Conservation (phyloP, 2,888 invertebrate species). For the Synergus laeviventris region DNA sequence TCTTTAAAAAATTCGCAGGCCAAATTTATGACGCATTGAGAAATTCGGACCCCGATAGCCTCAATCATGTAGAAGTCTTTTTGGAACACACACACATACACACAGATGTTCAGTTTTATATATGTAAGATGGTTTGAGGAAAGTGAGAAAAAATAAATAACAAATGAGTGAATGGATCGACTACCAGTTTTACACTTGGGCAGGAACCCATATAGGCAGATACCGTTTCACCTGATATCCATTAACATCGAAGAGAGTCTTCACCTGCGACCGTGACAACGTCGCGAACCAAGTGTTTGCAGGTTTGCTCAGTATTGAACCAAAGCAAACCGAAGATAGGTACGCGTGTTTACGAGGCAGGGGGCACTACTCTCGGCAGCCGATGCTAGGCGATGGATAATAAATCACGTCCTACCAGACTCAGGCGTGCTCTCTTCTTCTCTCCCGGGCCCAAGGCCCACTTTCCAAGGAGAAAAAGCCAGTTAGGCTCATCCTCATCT, state of each 20-base stretch:
- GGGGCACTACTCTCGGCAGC: conserved; percentile 59
- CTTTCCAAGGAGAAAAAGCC: conserved; percentile 54
- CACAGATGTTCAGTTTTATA: no score
- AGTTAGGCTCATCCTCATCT: conserved; percentile 43
- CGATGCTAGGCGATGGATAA: conserved; percentile 58
- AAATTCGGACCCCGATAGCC: no score
- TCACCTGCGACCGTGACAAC: conserved; percentile 52
- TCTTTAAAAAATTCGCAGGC: no score
- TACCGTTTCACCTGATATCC: conserved; percentile 30
- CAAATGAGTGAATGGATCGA: conserved; percentile 23
- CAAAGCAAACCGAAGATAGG: conserved; percentile 54
- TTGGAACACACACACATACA: no score
- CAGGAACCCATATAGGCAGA: conserved; percentile 13
- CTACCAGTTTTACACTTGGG: conserved; percentile 35
- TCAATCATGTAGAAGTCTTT: no score
- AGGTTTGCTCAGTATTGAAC: conserved; percentile 61
- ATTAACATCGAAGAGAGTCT: conserved; percentile 34
- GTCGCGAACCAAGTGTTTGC: conserved; percentile 55
- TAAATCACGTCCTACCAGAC: conserved; percentile 63
- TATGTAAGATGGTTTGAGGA: not conserved
- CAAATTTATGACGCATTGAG: no score
- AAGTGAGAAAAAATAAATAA: not conserved
- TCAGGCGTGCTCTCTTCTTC: conserved; percentile 52
- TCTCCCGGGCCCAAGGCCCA: conserved; percentile 46
- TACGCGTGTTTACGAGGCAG: conserved; percentile 66